A percentile compares a stretch with the other conserved stretches of the same genome.
phyloP scores from a whole-genome alignment of 2,888 invertebrate genomes.

The Tetranychus truncatus region DNA sequence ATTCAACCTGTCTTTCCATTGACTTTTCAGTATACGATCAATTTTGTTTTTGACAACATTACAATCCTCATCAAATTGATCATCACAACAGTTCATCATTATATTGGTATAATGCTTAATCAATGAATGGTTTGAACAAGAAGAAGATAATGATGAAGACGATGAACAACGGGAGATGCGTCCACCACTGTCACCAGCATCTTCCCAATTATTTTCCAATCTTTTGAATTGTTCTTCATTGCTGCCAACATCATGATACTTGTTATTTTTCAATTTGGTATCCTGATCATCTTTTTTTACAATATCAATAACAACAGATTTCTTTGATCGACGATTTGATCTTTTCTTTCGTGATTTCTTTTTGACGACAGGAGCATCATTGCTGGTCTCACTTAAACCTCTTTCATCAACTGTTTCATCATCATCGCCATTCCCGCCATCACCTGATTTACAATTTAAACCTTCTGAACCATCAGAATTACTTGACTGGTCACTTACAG shows the following conservation, averaged over 20 bases:
- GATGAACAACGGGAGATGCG: not conserved
- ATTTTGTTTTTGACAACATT: not conserved
- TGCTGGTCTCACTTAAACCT: not conserved
- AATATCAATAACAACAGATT: not conserved
- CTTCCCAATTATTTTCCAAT: not conserved
- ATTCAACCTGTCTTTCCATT: constrained; percentile 4
- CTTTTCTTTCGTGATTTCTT: not conserved
- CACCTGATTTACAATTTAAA: not conserved
- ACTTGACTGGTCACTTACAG: not conserved
- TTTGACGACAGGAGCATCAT: not conserved
- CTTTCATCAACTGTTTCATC: not conserved
- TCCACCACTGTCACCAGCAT: not conserved
- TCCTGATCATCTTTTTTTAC: not conserved
- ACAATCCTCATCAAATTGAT: not conserved
- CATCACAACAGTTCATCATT: constrained; percentile 2
- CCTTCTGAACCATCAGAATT: not conserved
- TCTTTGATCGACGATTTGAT: not conserved
- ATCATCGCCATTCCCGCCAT: not conserved
- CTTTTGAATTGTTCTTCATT: not conserved
- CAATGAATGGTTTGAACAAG: not conserved
- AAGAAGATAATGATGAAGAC: not conserved
- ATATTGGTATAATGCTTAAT: constrained; percentile 6
- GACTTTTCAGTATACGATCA: not conserved
- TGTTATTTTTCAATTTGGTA: not conserved
- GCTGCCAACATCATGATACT: not conserved